Evolutionary conservation across 2,113 vertebrate genomes (phyloP).

Genomic region (Dicaeum eximium): DNA sequence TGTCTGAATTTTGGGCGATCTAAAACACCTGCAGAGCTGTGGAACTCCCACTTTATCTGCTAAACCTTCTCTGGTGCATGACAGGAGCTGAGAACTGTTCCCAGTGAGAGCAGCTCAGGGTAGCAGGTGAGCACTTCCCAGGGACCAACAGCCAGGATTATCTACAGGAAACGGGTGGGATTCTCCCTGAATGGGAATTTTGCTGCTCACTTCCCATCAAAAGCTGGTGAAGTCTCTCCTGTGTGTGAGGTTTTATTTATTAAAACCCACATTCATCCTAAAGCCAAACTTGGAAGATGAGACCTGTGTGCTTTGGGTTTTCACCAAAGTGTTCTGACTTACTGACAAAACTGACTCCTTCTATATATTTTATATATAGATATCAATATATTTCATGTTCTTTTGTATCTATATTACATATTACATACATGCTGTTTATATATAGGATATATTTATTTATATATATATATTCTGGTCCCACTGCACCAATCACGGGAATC

Average conservation of each 20-base stretch:
- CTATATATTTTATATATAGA: too few relatives aligned
- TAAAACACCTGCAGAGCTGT: not conserved
- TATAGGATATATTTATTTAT: too few relatives aligned
- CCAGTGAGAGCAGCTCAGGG: not conserved
- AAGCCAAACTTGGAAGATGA: not conserved
- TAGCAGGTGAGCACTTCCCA: not conserved
- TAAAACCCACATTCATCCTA: fast-evolving
- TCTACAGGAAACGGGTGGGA: fast-evolving
- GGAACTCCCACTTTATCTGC: not conserved
- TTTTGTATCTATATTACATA: not conserved
- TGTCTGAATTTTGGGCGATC: not conserved
- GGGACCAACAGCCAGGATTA: not conserved
- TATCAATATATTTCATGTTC: not conserved
- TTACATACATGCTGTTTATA: not conserved
- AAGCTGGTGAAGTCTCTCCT: fast-evolving
- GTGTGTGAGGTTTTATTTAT: fast-evolving
- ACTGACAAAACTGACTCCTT: not conserved
- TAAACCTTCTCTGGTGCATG: fast-evolving
- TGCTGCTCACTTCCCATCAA: not conserved
- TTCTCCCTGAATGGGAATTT: not conserved
- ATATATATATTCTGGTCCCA: fast-evolving
- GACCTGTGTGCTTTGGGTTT: not conserved
- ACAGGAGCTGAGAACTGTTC: not conserved
- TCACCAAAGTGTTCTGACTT: not conserved
- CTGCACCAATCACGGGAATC: not conserved